Base-by-base conservation (phyloP, 2,888 invertebrate species). In the Subacronicta megacephala region DNA sequence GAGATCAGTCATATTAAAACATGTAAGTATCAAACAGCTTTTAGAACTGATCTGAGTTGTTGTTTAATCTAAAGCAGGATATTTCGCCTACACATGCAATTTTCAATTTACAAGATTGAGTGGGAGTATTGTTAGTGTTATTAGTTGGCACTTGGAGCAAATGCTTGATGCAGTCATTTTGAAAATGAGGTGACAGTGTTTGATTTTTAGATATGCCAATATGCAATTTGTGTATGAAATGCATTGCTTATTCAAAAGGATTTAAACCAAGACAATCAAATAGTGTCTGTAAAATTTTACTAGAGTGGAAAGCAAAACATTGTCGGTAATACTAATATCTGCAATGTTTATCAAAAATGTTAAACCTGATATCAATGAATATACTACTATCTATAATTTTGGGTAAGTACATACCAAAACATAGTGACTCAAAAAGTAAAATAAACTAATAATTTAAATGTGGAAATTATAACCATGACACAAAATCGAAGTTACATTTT, bases 1-100 rank as follows among this genome's bases (percentile, higher is more conserved):
- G n/a, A 84, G 77, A 72, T 82, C 78, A 72, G 62, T 49, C 62
- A 70, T 49, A 18, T 52, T 71, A 64, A 61, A 64, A 67, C 44
- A 42, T 54, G 49, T 18, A 53, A 16, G 13, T 18, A 7, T 20
- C 33, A 45, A 45, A 54, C 17, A 7, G 40, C 38, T 9, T 29
- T 53, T 35, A 20, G 46, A 49, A 51, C 45, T 46, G 41, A 51
- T 45, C 50, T 54, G 44, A 62, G 49, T 46, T 62, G 7, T 55
- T 41, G 46, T 38, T 51, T 70, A 69, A 77, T 64, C 64, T 58
- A 73, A 58, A 65, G 51, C 72, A 71, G 77, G 62, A 76, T 59
- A 44, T 57, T 40, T 60, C 66, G 43, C 77, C 73, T 58, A 69
- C 73, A 57, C 52, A 17, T 49, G 52, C 45, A 77, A 73, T 73